A percentile compares a stretch with the other conserved stretches of the same genome.
phyloP scores from a whole-genome alignment of 2,888 invertebrate species.

The Disparrhopalites patrizii region DNA sequence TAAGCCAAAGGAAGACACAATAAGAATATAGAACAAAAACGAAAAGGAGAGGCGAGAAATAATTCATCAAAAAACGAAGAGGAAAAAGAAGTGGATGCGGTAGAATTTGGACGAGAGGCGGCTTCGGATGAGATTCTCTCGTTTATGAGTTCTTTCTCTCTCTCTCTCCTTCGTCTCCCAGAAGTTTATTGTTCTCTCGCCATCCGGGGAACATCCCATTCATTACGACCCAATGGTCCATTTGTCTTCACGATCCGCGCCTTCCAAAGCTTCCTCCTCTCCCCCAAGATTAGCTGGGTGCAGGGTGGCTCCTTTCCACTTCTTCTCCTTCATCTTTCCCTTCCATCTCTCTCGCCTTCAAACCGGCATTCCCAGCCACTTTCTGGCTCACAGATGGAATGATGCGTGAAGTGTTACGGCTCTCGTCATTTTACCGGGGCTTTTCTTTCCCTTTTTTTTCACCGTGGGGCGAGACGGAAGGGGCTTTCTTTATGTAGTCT shows the following conservation, averaged over 20 bases:
- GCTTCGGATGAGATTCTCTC: slow-evolving; percentile 24
- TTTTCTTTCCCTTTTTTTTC: too few relatives aligned
- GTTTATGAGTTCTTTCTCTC: slow-evolving; percentile 39
- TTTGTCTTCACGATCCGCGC: slow-evolving; percentile 34
- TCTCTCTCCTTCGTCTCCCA: slow-evolving; percentile 29
- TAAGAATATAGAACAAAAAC: not conserved
- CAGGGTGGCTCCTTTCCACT: not conserved
- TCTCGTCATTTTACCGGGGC: too few relatives aligned
- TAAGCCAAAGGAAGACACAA: too few relatives aligned
- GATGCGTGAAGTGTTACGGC: too few relatives aligned
- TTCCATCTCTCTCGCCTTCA: not conserved
- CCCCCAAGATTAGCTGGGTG: slow-evolving; percentile 29
- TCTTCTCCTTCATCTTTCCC: slow-evolving; percentile 14
- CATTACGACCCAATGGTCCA: slow-evolving; percentile 42
- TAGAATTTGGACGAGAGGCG: slow-evolving; percentile 12
- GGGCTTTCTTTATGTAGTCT: too few relatives aligned
- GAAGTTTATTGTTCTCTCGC: slow-evolving; percentile 35
- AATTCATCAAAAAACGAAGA: slow-evolving; percentile 29
- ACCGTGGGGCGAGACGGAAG: too few relatives aligned
- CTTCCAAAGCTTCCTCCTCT: slow-evolving; percentile 26
- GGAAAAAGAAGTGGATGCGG: slow-evolving; percentile 19
- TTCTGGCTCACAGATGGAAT: too few relatives aligned
- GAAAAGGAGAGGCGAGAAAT: slow-evolving; percentile 19
- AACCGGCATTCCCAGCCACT: too few relatives aligned
- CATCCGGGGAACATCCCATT: slow-evolving; percentile 36